Conservation (phyloP, 2,888 invertebrate genomes). For the Papilio elwesi region DNA sequence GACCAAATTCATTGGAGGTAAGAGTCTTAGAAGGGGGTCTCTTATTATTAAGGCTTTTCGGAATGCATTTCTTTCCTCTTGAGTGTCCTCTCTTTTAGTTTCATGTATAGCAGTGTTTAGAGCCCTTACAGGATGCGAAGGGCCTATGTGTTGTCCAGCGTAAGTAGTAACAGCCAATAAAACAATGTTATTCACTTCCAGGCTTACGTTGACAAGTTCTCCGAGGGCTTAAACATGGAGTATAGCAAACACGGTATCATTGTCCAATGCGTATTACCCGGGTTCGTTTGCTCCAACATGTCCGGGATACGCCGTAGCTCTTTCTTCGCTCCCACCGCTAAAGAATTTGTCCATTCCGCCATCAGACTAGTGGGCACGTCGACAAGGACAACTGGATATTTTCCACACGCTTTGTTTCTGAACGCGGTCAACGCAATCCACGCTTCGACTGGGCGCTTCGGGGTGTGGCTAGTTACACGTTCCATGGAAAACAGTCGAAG, state of each 20-base stretch:
- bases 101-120: constrained; percentile 23
- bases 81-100: constrained; percentile 25
- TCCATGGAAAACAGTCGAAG: constrained; percentile 87
- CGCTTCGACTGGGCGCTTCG: constrained; percentile 79
- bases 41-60: constrained; percentile 11
- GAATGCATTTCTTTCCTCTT: constrained; percentile 28
- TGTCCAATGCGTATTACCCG: constrained; percentile 93
- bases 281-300: constrained; percentile 96
- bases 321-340: constrained; percentile 90
- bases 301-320: constrained; percentile 90
- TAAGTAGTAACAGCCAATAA: constrained; percentile 10
- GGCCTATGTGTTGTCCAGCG: constrained; percentile 21
- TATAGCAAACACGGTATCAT: constrained; percentile 89
- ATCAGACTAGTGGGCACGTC: constrained; percentile 88
- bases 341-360: constrained; percentile 88
- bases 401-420: constrained; percentile 87
- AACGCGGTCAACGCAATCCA: constrained; percentile 75
- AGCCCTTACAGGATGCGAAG: constrained; percentile 30
- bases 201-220: constrained; percentile 93
- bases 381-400: constrained; percentile 89
- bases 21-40: constrained; percentile 7
- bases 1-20: constrained; percentile 28
- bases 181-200: constrained; percentile 55
- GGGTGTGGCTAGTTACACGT: constrained; percentile 85
- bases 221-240: constrained; percentile 90